phyloP scores from a whole-genome alignment of 2,888 invertebrate genomes.

The Eupithecia subumbrata region DNA sequence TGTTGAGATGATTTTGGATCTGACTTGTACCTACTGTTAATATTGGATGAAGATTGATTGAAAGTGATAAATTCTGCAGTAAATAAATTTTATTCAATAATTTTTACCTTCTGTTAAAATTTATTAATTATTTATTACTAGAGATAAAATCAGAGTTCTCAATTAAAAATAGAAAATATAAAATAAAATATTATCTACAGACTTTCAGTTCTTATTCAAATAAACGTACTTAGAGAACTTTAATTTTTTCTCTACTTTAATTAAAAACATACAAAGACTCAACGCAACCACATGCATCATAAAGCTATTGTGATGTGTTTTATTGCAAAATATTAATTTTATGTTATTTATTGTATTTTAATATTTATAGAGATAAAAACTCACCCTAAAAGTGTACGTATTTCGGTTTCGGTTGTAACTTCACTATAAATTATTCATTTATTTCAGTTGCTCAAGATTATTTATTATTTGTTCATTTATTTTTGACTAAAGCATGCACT shows the following conservation, averaged over 20 bases:
- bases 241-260: slow-evolving; percentile 24
- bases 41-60: not conserved
- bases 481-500: slow-evolving; percentile 51
- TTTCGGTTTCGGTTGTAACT: slow-evolving; percentile 31
- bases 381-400: slow-evolving; percentile 55
- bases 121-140: not conserved
- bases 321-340: slow-evolving; percentile 31
- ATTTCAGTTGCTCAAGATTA: slow-evolving; percentile 28
- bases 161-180: too few relatives aligned
- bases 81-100: not conserved
- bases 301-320: slow-evolving; percentile 24
- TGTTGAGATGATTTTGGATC: not conserved
- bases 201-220: not conserved
- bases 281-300: slow-evolving; percentile 55
- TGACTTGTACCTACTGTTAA: too few relatives aligned
- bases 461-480: slow-evolving; percentile 28
- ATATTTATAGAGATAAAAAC: slow-evolving; percentile 57
- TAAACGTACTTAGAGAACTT: not conserved
- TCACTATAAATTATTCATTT: slow-evolving; percentile 29
- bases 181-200: too few relatives aligned
- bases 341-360: slow-evolving; percentile 42
- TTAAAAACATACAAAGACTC: slow-evolving; percentile 53
- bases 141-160: not conserved
- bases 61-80: too few relatives aligned
- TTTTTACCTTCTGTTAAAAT: not conserved